phyloP scores from a whole-genome alignment of 2,888 invertebrate species.

The Drosophila meridiana region DNA sequence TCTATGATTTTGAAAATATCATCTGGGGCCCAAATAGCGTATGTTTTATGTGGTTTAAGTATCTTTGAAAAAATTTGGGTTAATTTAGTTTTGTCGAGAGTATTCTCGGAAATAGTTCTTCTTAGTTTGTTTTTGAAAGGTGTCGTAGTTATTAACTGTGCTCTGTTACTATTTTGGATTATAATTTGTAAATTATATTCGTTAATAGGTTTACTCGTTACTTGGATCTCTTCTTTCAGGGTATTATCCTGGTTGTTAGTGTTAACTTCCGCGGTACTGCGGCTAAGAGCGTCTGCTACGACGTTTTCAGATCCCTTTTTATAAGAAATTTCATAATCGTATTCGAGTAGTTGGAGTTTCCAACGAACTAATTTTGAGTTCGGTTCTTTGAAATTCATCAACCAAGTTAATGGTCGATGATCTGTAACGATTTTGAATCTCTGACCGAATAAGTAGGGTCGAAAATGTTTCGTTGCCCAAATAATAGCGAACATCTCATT shows the following conservation, averaged over 20 bases:
- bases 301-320: background rate
- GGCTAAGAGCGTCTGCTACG: background rate
- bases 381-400: background rate
- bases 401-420: slow-evolving; percentile 48
- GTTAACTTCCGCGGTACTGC: background rate
- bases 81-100: background rate
- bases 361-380: background rate
- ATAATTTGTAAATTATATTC: background rate
- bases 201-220: background rate
- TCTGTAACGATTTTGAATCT: slow-evolving; percentile 82
- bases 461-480: slow-evolving; percentile 59
- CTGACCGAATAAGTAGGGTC: slow-evolving; percentile 80
- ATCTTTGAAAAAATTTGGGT: background rate
- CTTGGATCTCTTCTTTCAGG: background rate
- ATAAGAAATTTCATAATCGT: background rate
- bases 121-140: background rate
- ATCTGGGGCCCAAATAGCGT: background rate
- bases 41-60: background rate
- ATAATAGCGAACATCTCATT: slow-evolving; percentile 28
- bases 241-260: background rate
- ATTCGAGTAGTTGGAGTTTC: background rate
- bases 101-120: background rate
- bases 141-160: too few species aligned
- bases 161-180: background rate
- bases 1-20: background rate